A percentile compares a stretch with the other conserved stretches of the same genome.
These are phyloP conservation scores for Macaria liturata DNA, from an alignment of 2,888 invertebrate genomes.

Conservation along the genomic window DNA sequence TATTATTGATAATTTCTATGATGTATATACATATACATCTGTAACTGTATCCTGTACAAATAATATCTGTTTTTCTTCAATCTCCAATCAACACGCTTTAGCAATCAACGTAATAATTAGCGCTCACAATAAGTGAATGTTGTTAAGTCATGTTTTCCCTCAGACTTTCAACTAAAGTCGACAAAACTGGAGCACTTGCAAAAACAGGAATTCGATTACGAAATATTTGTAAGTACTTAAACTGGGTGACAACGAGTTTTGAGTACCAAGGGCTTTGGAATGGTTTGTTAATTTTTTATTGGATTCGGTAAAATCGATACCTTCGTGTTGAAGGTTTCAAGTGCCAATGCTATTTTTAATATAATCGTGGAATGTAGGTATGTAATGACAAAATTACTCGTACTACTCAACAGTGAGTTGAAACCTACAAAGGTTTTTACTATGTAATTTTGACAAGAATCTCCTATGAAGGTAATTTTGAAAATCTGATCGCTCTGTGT, in stretches of 20 bases:
- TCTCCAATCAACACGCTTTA: neutral
- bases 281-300: slow-evolving; percentile 34
- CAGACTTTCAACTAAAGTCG: slow-evolving; percentile 42
- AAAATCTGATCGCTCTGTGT: no score
- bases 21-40: no score
- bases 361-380: no score
- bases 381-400: no score
- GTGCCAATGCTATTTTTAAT: no score
- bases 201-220: slow-evolving; percentile 47
- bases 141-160: slow-evolving; percentile 30
- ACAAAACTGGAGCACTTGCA: slow-evolving; percentile 36
- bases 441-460: no score
- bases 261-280: slow-evolving; percentile 48
- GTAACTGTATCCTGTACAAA: no score
- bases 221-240: slow-evolving; percentile 36
- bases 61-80: no score
- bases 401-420: no score
- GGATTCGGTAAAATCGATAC: slow-evolving; percentile 5
- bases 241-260: slow-evolving; percentile 43
- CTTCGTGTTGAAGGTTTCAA: neutral
- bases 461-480: no score
- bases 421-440: neutral
- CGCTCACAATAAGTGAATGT: slow-evolving; percentile 31
- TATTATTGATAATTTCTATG: no score
- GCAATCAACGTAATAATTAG: neutral